Percentiles rank a stretch among this genome's conserved stretches.
Conservation (phyloP, 2,113 vertebrate species). For the Triplophysa dalaica region DNA sequence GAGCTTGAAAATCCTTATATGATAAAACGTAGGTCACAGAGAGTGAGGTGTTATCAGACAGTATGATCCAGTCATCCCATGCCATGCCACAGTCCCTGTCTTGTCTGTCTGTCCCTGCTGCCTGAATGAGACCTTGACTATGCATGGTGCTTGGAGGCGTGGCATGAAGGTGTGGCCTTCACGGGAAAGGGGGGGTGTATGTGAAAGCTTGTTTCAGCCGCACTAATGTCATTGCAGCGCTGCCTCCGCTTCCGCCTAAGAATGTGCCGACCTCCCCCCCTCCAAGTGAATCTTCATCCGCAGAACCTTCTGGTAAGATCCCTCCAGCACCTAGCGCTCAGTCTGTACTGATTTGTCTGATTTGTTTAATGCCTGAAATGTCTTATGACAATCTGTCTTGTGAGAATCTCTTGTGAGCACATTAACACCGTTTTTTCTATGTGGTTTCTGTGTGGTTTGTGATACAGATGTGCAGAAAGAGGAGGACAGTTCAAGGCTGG, state of each 20-base stretch:
- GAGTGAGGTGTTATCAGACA: constrained; percentile 49
- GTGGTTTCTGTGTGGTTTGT: constrained; percentile 22
- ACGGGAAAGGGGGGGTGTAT: constrained; percentile 2
- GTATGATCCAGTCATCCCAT: constrained; percentile 35
- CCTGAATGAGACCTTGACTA: constrained; percentile 57
- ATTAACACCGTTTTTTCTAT: background rate
- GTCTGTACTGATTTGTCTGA: background rate
- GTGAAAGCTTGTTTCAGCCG: constrained; percentile 48
- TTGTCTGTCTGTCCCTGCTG: constrained; percentile 42
- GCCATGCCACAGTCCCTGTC: constrained; percentile 35
- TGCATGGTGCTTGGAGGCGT: constrained; percentile 52
- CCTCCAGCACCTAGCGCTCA: constrained; percentile 4
- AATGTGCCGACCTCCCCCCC: constrained; percentile 85
- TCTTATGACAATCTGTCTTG: background rate
- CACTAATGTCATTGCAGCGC: constrained; percentile 76
- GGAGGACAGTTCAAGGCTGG: constrained; percentile 59
- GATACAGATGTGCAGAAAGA: constrained; percentile 60
- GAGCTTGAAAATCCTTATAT: no score
- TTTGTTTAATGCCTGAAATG: background rate
- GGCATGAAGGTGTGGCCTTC: constrained; percentile 32
- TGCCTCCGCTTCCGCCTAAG: constrained; percentile 94
- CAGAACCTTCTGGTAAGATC: constrained; percentile 76
- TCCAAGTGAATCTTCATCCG: constrained; percentile 75
- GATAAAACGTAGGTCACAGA: constrained; percentile 42
- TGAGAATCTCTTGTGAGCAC: background rate